A percentile compares a stretch with the other conserved stretches of the same genome.
These are phyloP conservation scores for Oplegnathus fasciatus DNA, from an alignment of 2,113 vertebrate species.

Conservation along the genomic window DNA sequence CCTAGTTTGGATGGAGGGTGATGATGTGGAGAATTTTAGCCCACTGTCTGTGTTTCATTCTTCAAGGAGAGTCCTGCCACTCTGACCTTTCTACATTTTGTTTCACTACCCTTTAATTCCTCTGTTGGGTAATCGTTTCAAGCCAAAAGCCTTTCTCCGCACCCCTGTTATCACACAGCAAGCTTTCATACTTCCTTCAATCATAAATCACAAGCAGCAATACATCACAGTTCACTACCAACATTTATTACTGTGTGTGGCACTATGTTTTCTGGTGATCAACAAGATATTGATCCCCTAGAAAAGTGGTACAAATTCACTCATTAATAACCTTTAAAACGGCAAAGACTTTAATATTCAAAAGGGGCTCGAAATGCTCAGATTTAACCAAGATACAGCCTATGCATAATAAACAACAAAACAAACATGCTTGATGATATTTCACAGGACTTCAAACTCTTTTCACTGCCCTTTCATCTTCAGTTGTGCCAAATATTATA, in stretches of 20 bases:
- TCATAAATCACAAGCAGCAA: background rate
- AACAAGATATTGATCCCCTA: background rate
- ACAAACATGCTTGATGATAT: background rate
- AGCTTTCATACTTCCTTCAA: background rate
- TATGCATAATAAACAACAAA: background rate
- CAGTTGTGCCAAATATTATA: constrained; percentile 33
- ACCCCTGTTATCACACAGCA: background rate
- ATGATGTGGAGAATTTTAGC: background rate
- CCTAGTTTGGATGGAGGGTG: background rate
- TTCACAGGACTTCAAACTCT: background rate
- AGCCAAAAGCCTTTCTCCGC: background rate
- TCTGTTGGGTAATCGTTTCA: background rate
- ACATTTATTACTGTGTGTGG: background rate
- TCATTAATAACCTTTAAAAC: background rate
- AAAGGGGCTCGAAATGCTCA: background rate
- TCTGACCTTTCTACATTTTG: background rate
- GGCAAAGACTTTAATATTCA: background rate
- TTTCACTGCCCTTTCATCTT: constrained; percentile 10
- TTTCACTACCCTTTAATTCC: background rate
- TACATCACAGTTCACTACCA: background rate
- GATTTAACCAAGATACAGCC: background rate
- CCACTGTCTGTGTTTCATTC: background rate
- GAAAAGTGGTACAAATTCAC: background rate
- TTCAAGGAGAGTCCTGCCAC: background rate
- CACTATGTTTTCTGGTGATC: background rate